Evolutionary conservation across 2,113 vertebrate genomes (phyloP).

Genomic region (Chloropsis hardwickii): DNA sequence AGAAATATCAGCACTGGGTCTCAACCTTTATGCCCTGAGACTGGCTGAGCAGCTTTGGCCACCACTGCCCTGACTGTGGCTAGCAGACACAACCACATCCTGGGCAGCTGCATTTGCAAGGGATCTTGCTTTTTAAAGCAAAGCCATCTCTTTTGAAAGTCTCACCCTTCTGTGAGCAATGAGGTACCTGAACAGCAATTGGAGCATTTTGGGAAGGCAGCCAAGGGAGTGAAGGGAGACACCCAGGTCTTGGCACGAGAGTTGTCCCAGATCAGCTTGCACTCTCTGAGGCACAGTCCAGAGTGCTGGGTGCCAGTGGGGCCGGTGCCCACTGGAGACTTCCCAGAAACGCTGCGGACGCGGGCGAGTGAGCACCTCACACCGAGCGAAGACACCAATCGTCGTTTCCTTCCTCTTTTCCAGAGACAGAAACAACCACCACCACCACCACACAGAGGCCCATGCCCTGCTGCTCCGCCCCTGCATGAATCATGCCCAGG

Average conservation of each 20-base stretch:
- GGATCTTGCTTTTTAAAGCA: neutral
- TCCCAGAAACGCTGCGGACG: neutral
- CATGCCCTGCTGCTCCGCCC: neutral
- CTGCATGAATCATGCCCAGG: neutral
- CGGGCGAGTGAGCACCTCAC: neutral
- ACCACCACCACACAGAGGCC: neutral
- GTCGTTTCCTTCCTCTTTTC: slow-evolving; percentile 68
- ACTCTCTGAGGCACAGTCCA: accelerated
- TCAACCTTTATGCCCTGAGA: neutral
- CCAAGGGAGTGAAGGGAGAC: neutral
- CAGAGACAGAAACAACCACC: slow-evolving; percentile 29
- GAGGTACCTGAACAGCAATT: neutral
- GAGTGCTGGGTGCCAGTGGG: neutral
- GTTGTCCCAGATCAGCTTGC: accelerated
- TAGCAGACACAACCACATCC: neutral
- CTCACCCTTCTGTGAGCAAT: neutral
- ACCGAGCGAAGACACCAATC: neutral
- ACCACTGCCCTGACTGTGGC: neutral
- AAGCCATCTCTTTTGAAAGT: neutral
- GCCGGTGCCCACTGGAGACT: accelerated
- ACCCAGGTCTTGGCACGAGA: accelerated
- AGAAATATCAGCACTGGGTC: neutral
- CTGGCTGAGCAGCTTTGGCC: accelerated
- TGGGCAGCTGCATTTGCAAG: neutral
- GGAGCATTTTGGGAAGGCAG: neutral